A percentile compares a stretch with the other conserved stretches of the same genome.
phyloP scores from a whole-genome alignment of 2,888 invertebrate genomes.

The Lycophotia porphyrea region DNA sequence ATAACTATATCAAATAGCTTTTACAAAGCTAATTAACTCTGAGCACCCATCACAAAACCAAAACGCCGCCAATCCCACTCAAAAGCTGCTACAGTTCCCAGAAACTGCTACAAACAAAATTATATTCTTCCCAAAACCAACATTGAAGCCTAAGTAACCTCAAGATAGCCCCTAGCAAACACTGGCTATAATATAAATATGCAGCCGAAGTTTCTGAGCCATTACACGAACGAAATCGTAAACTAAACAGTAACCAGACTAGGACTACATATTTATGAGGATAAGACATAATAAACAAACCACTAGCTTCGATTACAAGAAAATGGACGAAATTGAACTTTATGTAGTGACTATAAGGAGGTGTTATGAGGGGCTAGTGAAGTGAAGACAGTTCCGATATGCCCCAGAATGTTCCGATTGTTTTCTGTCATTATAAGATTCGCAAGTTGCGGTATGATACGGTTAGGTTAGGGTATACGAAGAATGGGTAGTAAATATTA shows the following conservation, averaged over 20 bases:
- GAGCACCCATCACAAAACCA: not conserved
- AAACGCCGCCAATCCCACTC: not conserved
- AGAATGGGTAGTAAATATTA: not conserved
- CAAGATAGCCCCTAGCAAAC: conserved; percentile 37
- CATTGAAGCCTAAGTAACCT: conserved; percentile 4
- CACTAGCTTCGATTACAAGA: conserved; percentile 45
- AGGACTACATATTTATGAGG: conserved; percentile 79
- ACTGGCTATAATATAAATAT: conserved; percentile 61
- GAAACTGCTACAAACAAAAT: not conserved
- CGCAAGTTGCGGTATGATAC: not conserved
- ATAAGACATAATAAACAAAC: conserved; percentile 63
- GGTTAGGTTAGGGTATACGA: not conserved
- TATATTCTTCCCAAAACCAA: conserved; percentile 19
- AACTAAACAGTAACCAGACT: conserved; percentile 69
- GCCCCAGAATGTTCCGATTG: conserved; percentile 67
- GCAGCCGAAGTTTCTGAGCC: conserved; percentile 70
- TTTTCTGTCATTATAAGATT: conserved; percentile 65
- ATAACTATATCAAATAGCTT: not conserved
- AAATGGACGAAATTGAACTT: conserved; percentile 31
- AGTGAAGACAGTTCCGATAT: conserved; percentile 61
- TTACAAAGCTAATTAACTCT: not conserved
- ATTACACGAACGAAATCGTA: conserved; percentile 76
- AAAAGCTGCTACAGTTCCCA: not conserved
- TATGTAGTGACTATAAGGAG: conserved; percentile 25
- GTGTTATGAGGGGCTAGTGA: conserved; percentile 13